Percentiles rank a stretch among this genome's conserved stretches.
Conservation (phyloP, 1,140 invertebrate genomes). For the Pinna nobilis region DNA sequence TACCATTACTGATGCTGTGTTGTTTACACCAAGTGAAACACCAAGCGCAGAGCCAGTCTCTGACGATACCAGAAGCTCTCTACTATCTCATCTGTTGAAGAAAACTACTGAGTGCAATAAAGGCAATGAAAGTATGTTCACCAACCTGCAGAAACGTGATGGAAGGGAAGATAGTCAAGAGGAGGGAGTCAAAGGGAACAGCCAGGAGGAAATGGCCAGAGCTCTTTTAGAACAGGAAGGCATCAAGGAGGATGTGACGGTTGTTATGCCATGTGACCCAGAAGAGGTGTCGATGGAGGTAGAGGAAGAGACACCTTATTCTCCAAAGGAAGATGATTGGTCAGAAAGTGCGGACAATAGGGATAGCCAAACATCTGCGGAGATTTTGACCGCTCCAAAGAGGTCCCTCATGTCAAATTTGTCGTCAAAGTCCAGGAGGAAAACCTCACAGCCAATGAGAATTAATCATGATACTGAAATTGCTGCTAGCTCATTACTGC, state of each 20-base stretch:
- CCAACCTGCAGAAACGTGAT: no score
- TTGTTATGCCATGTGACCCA: conserved; percentile 68
- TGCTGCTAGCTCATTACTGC: background rate
- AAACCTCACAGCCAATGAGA: conserved; percentile 52
- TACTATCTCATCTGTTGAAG: conserved; percentile 25
- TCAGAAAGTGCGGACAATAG: conserved; percentile 10
- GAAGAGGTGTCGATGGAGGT: conserved; percentile 38
- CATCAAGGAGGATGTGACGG: conserved; percentile 62
- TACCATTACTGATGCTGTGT: no score
- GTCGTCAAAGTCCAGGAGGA: conserved; percentile 48
- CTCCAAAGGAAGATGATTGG: background rate
- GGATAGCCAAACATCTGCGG: conserved; percentile 8
- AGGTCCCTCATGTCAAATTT: conserved; percentile 46
- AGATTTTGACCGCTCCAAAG: conserved; percentile 57
- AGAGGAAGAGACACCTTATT: background rate
- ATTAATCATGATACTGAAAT: conserved; percentile 9
- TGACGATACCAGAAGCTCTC: conserved; percentile 9
- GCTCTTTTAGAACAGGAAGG: conserved; percentile 60
- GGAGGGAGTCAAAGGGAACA: background rate
- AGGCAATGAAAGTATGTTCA: no score
- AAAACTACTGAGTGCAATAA: background rate
- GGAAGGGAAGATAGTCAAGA: background rate
- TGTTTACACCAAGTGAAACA: no score
- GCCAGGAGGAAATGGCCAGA: conserved; percentile 35
- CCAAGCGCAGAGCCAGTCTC: background rate